These are phyloP conservation scores for Notarius lentiginosus DNA, from an alignment of 2,113 vertebrate species.

Conservation along the genomic window DNA sequence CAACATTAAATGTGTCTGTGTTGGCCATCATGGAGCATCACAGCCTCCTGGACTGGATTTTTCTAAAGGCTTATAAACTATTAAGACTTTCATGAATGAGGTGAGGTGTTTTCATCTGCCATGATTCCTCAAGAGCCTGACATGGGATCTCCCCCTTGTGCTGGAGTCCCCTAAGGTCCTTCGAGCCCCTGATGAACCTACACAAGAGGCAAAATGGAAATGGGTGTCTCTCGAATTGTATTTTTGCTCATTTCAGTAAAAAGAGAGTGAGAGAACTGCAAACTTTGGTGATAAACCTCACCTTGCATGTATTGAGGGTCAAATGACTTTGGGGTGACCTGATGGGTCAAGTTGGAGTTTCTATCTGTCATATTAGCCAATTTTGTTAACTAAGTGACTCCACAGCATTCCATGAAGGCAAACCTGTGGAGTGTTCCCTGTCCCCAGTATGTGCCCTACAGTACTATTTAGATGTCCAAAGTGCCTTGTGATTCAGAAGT, in stretches of 20 bases:
- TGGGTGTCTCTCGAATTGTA: background rate
- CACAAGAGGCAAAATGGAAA: background rate
- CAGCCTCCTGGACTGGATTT: background rate
- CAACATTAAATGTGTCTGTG: background rate
- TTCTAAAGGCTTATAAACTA: background rate
- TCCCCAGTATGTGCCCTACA: too few relatives aligned
- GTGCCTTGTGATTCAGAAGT: background rate
- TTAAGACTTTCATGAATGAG: background rate
- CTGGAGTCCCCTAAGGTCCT: background rate
- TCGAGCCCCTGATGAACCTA: background rate
- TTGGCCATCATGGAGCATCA: background rate
- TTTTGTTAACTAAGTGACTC: too few relatives aligned
- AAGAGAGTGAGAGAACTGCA: background rate
- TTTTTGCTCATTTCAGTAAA: background rate
- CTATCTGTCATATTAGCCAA: too few relatives aligned
- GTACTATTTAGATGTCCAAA: background rate
- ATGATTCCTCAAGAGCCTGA: background rate
- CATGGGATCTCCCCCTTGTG: background rate
- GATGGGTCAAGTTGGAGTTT: too few relatives aligned
- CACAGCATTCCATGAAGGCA: too few relatives aligned
- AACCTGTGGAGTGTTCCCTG: too few relatives aligned
- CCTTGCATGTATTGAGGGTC: background rate
- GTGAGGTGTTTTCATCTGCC: background rate
- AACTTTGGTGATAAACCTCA: background rate
- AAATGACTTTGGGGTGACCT: background rate